phyloP scores from a whole-genome alignment of 2,797 vertebrate genomes.

The Gadopsis bispinosus region DNA sequence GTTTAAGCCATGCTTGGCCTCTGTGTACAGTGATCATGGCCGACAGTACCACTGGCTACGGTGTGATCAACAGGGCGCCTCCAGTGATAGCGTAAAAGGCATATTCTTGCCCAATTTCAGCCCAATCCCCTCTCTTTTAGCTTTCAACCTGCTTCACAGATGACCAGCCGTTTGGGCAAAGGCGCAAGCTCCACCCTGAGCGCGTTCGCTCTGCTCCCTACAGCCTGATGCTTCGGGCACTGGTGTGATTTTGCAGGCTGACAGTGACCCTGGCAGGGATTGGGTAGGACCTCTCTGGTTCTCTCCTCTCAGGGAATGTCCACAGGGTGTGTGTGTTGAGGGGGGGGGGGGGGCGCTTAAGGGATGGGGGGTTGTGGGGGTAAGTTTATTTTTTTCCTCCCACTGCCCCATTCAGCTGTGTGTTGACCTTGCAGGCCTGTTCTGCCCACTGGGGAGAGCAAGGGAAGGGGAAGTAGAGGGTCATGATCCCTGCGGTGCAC shows the following conservation, averaged over 20 bases:
- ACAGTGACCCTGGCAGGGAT: constrained; percentile 79
- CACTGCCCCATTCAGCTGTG: constrained; percentile 72
- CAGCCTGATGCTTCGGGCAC: constrained; percentile 57
- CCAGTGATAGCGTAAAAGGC: constrained; percentile 64
- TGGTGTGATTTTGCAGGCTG: constrained; percentile 82
- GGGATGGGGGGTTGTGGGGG: constrained; percentile 63
- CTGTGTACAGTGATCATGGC: constrained; percentile 68
- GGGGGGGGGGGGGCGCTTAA: constrained; percentile 10
- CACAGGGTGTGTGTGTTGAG: constrained; percentile 37
- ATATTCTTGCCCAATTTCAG: constrained; percentile 59
- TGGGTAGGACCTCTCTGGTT: constrained; percentile 60
- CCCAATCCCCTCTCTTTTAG: constrained; percentile 39
- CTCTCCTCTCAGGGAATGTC: constrained; percentile 65
- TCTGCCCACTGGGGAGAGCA: constrained; percentile 81
- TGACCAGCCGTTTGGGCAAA: constrained; percentile 37
- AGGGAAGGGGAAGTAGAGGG: constrained; percentile 87
- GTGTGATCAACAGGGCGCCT: constrained; percentile 65
- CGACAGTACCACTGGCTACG: constrained; percentile 72
- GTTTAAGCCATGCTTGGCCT: constrained; percentile 52
- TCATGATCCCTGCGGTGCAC: constrained; percentile 89
- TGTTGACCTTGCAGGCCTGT: constrained; percentile 79
- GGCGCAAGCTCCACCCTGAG: constrained; percentile 31
- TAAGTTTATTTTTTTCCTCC: constrained; percentile 71
- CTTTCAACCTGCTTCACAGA: constrained; percentile 53
- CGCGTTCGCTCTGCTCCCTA: constrained; percentile 36